These are phyloP conservation scores for Drepana arcuata DNA, from an alignment of 1,140 invertebrate genomes.

Conservation along the genomic window DNA sequence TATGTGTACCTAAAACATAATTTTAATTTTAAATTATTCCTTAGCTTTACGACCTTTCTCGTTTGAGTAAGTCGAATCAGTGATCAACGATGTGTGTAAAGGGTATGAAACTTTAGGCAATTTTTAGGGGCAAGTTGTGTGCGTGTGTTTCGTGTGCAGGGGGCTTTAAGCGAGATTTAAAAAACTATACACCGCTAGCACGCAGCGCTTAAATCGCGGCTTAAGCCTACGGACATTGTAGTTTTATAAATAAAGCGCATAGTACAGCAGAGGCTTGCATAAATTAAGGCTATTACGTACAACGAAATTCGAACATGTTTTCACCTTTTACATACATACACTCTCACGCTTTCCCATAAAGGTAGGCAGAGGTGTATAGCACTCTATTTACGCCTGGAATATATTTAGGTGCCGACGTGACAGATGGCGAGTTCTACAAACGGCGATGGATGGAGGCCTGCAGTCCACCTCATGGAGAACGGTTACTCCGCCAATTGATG, in stretches of 20 bases:
- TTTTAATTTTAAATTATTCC: conserved; percentile 7
- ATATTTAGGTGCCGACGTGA: too few species aligned
- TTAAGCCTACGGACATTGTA: neutral
- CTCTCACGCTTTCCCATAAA: neutral
- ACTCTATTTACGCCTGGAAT: too few species aligned
- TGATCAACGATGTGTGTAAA: conserved; percentile 52
- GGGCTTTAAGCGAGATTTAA: conserved; percentile 37
- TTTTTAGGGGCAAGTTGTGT: conserved; percentile 10
- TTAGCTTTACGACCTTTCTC: conserved; percentile 38
- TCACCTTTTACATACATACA: neutral
- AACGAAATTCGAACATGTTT: neutral
- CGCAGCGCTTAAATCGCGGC: neutral
- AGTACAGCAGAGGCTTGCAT: too few species aligned
- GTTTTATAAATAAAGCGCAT: too few species aligned
- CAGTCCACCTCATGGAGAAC: too few species aligned
- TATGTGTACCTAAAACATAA: too few species aligned
- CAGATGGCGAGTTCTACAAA: too few species aligned
- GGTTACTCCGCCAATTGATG: too few species aligned
- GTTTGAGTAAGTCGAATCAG: conserved; percentile 30
- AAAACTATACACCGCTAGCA: conserved; percentile 10
- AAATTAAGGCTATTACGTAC: neutral
- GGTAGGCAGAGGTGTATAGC: too few species aligned
- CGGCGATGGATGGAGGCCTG: too few species aligned
- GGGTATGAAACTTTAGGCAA: conserved; percentile 41
- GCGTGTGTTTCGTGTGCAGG: conserved; percentile 15